A percentile compares a stretch with the other conserved stretches of the same genome.
These are phyloP conservation scores for Karalla daura DNA, from an alignment of 2,797 vertebrate species.

Conservation along the genomic window DNA sequence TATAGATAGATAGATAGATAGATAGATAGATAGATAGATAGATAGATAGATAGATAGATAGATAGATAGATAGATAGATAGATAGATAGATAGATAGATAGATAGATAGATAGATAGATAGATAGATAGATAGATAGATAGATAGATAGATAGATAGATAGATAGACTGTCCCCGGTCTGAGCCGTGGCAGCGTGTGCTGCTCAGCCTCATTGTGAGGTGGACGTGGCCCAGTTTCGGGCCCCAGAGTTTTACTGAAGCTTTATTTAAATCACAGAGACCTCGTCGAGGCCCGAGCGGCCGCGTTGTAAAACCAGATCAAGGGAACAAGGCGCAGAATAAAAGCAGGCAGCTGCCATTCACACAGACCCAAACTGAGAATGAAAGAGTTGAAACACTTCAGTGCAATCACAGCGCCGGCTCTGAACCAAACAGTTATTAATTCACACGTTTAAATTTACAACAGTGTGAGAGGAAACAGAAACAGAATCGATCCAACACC, in stretches of 20 bases:
- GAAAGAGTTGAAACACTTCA: not conserved
- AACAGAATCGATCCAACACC: conserved; percentile 8
- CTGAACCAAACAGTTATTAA: not conserved
- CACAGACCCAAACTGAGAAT: not conserved
- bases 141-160: too few relatives aligned
- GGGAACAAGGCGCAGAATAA: not conserved
- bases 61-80: too few relatives aligned
- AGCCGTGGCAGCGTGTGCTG: not conserved
- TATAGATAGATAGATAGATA: too few relatives aligned
- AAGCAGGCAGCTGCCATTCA: not conserved
- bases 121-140: too few relatives aligned
- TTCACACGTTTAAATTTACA: conserved; percentile 8
- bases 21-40: too few relatives aligned
- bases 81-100: too few relatives aligned
- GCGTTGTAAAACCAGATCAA: not conserved
- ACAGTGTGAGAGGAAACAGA: conserved; percentile 9
- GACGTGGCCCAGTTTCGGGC: conserved; percentile 14
- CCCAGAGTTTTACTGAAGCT: conserved; percentile 35
- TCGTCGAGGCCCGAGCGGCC: not conserved
- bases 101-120: too few relatives aligned
- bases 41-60: too few relatives aligned
- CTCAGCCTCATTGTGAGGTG: conserved; percentile 15
- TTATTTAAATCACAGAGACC: conserved; percentile 38
- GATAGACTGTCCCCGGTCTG: too few relatives aligned
- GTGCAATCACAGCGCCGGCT: not conserved